Conservation (phyloP, 2,888 invertebrate species). For the Uropetala carovei region DNA sequence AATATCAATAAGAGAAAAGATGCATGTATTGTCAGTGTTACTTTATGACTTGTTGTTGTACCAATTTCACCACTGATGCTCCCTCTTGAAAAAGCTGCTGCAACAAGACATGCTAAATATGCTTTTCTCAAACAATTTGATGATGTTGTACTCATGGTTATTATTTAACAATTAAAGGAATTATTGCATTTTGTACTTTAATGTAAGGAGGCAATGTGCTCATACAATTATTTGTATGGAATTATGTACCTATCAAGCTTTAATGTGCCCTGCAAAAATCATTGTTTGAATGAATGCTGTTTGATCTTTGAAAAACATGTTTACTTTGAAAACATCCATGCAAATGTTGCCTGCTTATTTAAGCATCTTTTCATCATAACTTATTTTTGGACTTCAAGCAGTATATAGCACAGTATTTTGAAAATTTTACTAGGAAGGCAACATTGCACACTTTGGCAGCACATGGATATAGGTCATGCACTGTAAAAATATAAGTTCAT, state of each 20-base stretch:
- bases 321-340: slow-evolving; percentile 4
- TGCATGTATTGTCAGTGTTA: slow-evolving; percentile 61
- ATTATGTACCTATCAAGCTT: slow-evolving; percentile 42
- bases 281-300: slow-evolving; percentile 47
- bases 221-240: slow-evolving; percentile 31
- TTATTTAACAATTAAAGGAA: slow-evolving; percentile 35
- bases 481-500: slow-evolving; percentile 45
- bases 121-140: slow-evolving; percentile 47
- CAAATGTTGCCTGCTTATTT: slow-evolving; percentile 23
- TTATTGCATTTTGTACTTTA: slow-evolving; percentile 38
- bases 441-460: slow-evolving; percentile 48
- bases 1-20: slow-evolving; percentile 57
- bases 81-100: slow-evolving; percentile 44
- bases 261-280: slow-evolving; percentile 41
- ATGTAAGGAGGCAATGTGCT: slow-evolving; percentile 51
- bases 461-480: slow-evolving; percentile 50
- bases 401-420: slow-evolving; percentile 31
- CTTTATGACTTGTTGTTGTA: slow-evolving; percentile 51
- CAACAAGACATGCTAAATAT: slow-evolving; percentile 49
- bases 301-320: slow-evolving; percentile 21
- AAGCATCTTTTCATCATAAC: neutral
- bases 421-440: slow-evolving; percentile 36
- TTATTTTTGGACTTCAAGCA: slow-evolving; percentile 29
- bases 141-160: slow-evolving; percentile 10
- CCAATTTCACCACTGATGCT: slow-evolving; percentile 44